Evolutionary conservation across 2,113 vertebrate genomes (phyloP).

Genomic region (Euleptes europaea): DNA sequence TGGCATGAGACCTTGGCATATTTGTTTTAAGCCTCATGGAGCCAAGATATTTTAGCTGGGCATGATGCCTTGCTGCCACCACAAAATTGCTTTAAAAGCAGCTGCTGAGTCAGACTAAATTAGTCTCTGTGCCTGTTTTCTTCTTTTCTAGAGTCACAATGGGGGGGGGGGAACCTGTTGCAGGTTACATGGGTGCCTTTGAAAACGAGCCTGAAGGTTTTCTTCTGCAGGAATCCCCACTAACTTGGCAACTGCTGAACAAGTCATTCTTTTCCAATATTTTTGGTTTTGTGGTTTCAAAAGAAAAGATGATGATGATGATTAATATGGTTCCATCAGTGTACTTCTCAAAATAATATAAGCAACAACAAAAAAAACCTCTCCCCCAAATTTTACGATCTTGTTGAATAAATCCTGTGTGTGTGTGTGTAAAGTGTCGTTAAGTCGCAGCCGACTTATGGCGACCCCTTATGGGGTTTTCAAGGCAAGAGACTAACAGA

Average conservation of each 20-base stretch:
- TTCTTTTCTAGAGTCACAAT: conserved; percentile 48
- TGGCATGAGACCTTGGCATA: conserved; percentile 70
- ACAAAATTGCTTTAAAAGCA: conserved; percentile 56
- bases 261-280: neutral
- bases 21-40: conserved; percentile 54
- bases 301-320: neutral
- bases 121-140: conserved; percentile 34
- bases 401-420: neutral
- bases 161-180: neutral
- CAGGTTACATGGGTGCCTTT: conserved; percentile 32
- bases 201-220: conserved; percentile 52
- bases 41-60: conserved; percentile 67
- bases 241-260: conserved; percentile 10
- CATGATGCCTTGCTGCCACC: conserved; percentile 62
- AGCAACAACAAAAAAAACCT: neutral
- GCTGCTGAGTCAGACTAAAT: conserved; percentile 68
- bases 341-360: neutral
- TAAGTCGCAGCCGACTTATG: no score
- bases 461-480: no score
- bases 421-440: no score
- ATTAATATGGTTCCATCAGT: neutral
- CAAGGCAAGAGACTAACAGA: no score
- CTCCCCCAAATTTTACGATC: neutral
- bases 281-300: neutral
- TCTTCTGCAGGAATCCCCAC: conserved; percentile 40